Evolutionary conservation across 2,888 invertebrate species (phyloP), one percentile per base, ranked within the genome.

Genomic region (Leuctra nigra): DNA sequence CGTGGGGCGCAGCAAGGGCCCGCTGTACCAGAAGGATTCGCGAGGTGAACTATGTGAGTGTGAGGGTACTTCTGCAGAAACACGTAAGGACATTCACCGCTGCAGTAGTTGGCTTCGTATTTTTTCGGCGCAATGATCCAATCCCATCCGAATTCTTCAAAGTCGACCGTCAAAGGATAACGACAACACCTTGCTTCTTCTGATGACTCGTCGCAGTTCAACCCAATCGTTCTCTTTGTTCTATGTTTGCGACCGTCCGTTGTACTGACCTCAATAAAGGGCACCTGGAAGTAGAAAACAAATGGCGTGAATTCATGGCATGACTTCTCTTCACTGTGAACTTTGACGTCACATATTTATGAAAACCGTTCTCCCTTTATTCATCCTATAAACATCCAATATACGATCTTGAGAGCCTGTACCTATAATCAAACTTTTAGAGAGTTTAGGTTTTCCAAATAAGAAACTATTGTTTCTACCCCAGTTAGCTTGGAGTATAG

Each of bases 111-210:
- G 6, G 97, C 96, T 68, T 91, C 89, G 76, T 96, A 98, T 59
- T 84, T 80, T 67, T 91, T 92, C 0, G 98, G 98, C 0, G 95
- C 95, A 58, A 98, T 92, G 66, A 98, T 91, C 86, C 95, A 98
- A 69, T 96, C 92, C 94, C 96, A 97, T 23, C 95, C 95, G 69
- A 97, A 94, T 68, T 87, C 85, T 64, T 90, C 89, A 71, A 98
- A 98, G 76, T 96, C 92, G 14, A 98, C 92, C 13, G 85, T 85
- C 41, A 97, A 78, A 0, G 95, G 94, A 73, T 94, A 95, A 3
- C 96, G 85, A 69, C 98, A 98, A 74, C 98, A 98, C 46, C 91
- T 80, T 24, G 84, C 81, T 67, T 94, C 91, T 64, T 85, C 79
- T 9, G 83, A 83, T 64, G 82, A 80, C 65, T 91, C 91, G 56